Base-by-base conservation (phyloP, 2,797 vertebrate genomes). In the Clarias laeviceps region DNA sequence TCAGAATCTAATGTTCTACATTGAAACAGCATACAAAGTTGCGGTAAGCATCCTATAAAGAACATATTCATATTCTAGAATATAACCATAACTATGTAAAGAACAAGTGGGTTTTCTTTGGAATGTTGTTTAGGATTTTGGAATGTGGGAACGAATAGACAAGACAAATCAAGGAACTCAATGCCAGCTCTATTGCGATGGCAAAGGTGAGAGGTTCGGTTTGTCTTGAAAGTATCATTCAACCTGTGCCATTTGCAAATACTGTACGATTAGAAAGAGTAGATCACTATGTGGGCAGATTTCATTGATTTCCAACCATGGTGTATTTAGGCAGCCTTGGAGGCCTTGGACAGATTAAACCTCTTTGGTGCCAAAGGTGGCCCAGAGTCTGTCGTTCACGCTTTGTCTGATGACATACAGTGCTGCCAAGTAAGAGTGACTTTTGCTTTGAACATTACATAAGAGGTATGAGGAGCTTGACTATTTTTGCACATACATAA, bases 1-100 rank as follows among this genome's bases (percentile, higher is more conserved):
- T 86, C 98, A 99, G 94, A 99, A 99, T 88, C 96, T 99, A 0
- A 97, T 99, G 91, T 99, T 99, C 94, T 99, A 99, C 94, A 97
- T 99, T 9, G 98, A 99, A 94, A 94, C 97, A 1, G 97, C 98
- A 45, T 99, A 99, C 93, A 99, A 99, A 97, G 97, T 98, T 3
- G 98, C 97, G 29, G 98, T 99, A 92, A 95, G 97, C 32, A 3
- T 27, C 17, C 40, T 29, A 65, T 8, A 4, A 8, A 34, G 15
- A 15, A 76, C 32, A 59, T 27, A 54, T 22, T 24, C 27, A 37
- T 27, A 66, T 61, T 32, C 12, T 3, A 18, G 18, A 68, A 17
- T 37, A 45, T 40, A 37, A 40, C 15, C 7, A 27, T 37, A 72
- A 4, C 12, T 50, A 50, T 12, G 22, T 70, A 81, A 32, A 66